Base-by-base conservation (phyloP, 2,113 vertebrate species). In the Semicossyphus pulcher region DNA sequence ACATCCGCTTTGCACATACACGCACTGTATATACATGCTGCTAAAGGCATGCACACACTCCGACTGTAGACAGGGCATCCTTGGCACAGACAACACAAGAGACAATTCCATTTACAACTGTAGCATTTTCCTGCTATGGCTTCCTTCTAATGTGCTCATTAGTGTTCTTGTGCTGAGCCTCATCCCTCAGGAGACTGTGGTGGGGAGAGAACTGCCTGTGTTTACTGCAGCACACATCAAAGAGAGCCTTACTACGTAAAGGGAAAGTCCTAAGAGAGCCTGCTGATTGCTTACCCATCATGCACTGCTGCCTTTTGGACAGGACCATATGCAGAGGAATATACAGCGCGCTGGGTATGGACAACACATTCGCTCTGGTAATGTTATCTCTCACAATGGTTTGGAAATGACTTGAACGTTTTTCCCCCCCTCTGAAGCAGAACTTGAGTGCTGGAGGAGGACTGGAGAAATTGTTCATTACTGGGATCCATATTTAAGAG, bases 131-230 rank as follows among this genome's bases (percentile, higher is more conserved):
- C 78, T 76, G 83, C 86, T 82, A 90, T 87, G 87, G 83, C 87
- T 92, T 86, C 76, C 69, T 87, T 82, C 82, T 94, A 94, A 94
- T 93, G 91, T 79, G 81, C 92, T 94, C 92, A 93, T 94, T 93
- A 94, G 92, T 88, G 91, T 89, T 87, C 86, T 89, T 82, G 83
- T 86, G 85, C 83, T 68, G 76, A 86, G 85, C 81, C 74, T 67
- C 45, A 78, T 85, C 83, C 91, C 92, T 73, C 83, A 70, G 72
- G 92, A 91, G 88, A 91, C 68, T 15, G 61, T 76, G 83, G 86
- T 89, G 21, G 78, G 78, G 78, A 81, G 80, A 91, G 73, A 88
- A 85, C 83, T 53, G 84, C 78, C 72, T 87, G 79, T 91, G 91
- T 93, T 93, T 93, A 92, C 91, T 86, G 92, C 90, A 63, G 65